phyloP scores from a whole-genome alignment of 2,797 vertebrate genomes.

The Myripristis murdjan region DNA sequence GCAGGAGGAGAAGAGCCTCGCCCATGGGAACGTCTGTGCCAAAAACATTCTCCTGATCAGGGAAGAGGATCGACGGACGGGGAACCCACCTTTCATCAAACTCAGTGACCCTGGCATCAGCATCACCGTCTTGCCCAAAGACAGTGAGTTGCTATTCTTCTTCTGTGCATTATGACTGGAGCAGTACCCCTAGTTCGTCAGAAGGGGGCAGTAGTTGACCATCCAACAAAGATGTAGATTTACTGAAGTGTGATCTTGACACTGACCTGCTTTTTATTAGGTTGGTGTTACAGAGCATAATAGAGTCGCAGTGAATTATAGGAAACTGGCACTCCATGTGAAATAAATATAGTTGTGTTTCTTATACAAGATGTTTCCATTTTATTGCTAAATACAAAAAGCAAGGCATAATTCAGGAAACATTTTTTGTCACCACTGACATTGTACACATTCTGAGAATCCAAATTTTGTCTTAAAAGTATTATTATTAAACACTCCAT shows the following conservation, averaged over 20 bases:
- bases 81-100: conserved; percentile 96
- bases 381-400: too few relatives aligned
- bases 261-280: neutral
- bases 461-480: neutral
- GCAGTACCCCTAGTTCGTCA: conserved; percentile 23
- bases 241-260: neutral
- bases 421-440: too few relatives aligned
- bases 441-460: neutral
- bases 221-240: neutral
- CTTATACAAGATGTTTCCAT: too few relatives aligned
- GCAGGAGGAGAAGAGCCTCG: conserved; percentile 94
- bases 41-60: conserved; percentile 96
- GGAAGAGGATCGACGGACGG: conserved; percentile 92
- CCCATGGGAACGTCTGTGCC: conserved; percentile 95
- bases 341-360: neutral
- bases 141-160: conserved; percentile 86
- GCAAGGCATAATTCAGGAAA: too few relatives aligned
- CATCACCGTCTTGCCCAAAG: conserved; percentile 93
- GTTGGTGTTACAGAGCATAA: neutral
- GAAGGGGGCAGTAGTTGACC: conserved; percentile 20
- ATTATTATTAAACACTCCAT: neutral
- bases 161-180: neutral
- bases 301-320: neutral
- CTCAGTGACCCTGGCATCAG: conserved; percentile 96
- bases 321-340: neutral